phyloP scores from a whole-genome alignment of 1,140 invertebrate genomes.

The Gonatopus flavifemur region DNA sequence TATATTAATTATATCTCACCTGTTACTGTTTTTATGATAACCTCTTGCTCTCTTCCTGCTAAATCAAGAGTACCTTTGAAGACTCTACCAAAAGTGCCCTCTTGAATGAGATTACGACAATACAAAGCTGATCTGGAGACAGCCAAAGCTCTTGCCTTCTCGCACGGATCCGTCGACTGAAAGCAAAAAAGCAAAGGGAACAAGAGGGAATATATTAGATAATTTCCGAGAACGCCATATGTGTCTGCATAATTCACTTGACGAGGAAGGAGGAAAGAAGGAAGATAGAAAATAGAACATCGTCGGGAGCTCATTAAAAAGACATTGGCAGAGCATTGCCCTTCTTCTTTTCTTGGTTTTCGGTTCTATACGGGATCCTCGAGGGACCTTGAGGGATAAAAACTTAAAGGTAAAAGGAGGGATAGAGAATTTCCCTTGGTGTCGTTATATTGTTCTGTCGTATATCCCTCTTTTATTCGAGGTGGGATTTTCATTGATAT shows the following conservation, averaged over 20 bases:
- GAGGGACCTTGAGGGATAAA: conserved; percentile 9
- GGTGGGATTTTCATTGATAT: conserved; percentile 40
- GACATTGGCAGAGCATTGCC: conserved; percentile 27
- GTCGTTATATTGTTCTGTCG: conserved; percentile 11
- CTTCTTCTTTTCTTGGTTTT: no score
- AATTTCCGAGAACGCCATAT: background rate
- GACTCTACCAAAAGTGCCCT: conserved; percentile 82
- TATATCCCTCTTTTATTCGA: conserved; percentile 35
- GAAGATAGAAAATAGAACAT: background rate
- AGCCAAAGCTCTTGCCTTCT: conserved; percentile 68
- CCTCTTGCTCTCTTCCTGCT: conserved; percentile 71
- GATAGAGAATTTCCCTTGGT: background rate
- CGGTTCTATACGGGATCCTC: conserved; percentile 13
- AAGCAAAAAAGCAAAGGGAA: conserved; percentile 19
- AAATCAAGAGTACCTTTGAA: conserved; percentile 71
- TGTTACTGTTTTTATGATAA: conserved; percentile 83
- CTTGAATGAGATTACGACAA: conserved; percentile 67
- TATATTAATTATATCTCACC: no score
- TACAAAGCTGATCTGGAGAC: conserved; percentile 67
- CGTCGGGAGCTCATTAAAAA: conserved; percentile 28
- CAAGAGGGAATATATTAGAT: background rate
- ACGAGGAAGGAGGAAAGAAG: background rate
- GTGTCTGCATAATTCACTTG: conserved; percentile 23
- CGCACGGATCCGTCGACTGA: conserved; percentile 62
- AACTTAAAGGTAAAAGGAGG: no score